These are phyloP conservation scores for Spodoptera litura DNA, from an alignment of 1,140 invertebrate species.

Conservation along the genomic window DNA sequence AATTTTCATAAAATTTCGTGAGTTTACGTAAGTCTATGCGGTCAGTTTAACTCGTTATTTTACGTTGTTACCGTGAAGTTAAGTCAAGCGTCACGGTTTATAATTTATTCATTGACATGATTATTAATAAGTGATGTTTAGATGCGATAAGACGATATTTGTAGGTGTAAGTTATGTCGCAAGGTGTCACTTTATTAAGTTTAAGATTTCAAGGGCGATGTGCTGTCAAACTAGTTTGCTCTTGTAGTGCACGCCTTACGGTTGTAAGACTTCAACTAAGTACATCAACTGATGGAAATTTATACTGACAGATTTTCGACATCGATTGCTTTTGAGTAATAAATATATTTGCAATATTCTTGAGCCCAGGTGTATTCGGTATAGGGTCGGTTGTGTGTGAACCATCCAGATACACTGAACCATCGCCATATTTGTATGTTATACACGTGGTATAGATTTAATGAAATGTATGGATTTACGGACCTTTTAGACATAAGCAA, in stretches of 20 bases:
- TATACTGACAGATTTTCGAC: slow-evolving; percentile 9
- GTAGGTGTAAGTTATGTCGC: slow-evolving; percentile 72
- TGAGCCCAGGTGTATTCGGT: background rate
- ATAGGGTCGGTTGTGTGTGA: too few relatives aligned
- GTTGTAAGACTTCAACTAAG: slow-evolving; percentile 44
- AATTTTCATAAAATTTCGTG: slow-evolving; percentile 72
- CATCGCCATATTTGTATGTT: too few relatives aligned
- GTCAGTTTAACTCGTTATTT: slow-evolving; percentile 39
- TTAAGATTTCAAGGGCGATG: slow-evolving; percentile 72
- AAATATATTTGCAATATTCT: background rate
- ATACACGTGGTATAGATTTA: too few relatives aligned
- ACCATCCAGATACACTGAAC: too few relatives aligned
- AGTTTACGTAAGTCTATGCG: slow-evolving; percentile 66
- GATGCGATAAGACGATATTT: slow-evolving; percentile 65
- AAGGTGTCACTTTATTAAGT: slow-evolving; percentile 70
- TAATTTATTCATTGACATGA: slow-evolving; percentile 63
- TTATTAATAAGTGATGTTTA: slow-evolving; percentile 66
- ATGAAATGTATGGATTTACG: too few relatives aligned
- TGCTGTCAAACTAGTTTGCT: slow-evolving; percentile 71
- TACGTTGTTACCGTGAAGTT: slow-evolving; percentile 52
- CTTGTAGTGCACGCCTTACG: slow-evolving; percentile 48
- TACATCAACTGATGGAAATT: slow-evolving; percentile 36
- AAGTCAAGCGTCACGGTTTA: slow-evolving; percentile 51
- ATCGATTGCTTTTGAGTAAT: slow-evolving; percentile 12
- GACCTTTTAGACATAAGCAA: too few relatives aligned